Evolutionary conservation across 2,113 vertebrate species (phyloP).

Genomic region (Dolichallabes microphthalmus): DNA sequence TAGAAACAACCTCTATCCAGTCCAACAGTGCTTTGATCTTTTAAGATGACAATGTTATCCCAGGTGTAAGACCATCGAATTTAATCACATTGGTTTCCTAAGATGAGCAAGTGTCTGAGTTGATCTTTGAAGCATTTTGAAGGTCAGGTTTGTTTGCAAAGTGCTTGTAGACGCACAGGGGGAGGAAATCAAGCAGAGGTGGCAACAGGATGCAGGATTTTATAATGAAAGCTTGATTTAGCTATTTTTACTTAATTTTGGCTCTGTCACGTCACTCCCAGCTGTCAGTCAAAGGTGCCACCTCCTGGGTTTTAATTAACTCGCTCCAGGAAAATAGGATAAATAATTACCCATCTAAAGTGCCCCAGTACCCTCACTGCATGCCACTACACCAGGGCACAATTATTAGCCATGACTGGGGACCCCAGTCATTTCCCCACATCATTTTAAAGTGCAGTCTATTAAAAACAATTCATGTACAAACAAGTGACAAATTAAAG

Average conservation of each 20-base stretch:
- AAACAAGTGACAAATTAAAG: not conserved
- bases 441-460: not conserved
- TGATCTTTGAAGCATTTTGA: not conserved
- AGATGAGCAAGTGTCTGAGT: not conserved
- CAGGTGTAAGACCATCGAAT: not conserved
- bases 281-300: conserved; percentile 31
- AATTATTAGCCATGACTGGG: not conserved
- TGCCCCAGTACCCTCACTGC: not conserved
- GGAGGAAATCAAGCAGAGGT: too few species aligned
- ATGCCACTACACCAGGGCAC: not conserved
- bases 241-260: conserved; percentile 43
- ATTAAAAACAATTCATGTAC: not conserved
- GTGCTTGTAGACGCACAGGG: not conserved
- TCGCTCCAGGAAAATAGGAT: conserved; percentile 31
- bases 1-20: not conserved
- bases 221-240: conserved; percentile 46
- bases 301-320: conserved; percentile 53
- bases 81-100: not conserved
- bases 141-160: not conserved
- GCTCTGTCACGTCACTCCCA: conserved; percentile 9
- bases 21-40: not conserved
- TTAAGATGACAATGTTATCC: not conserved
- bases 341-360: conserved; percentile 39
- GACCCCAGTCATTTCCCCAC: not conserved
- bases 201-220: not conserved